Conservation (phyloP, 2,797 vertebrate species). For the Hypotaenidia philippensis region DNA sequence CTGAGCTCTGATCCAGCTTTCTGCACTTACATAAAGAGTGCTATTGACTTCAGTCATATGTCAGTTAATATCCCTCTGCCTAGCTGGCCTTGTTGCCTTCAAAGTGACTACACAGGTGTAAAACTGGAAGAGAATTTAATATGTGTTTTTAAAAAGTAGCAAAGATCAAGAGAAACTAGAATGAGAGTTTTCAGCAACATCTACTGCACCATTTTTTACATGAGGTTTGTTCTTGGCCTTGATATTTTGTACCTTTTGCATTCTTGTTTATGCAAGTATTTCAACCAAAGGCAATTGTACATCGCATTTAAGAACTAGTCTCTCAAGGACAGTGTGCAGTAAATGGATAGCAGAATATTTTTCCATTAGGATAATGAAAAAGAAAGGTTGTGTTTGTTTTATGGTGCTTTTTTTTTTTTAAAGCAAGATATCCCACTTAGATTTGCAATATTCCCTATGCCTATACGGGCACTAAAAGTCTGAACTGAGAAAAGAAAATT, state of each 20-base stretch:
- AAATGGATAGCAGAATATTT: background rate
- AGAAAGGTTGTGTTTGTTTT: background rate
- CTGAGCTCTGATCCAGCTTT: background rate
- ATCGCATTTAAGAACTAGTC: background rate
- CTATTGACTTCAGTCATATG: background rate
- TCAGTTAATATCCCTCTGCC: background rate
- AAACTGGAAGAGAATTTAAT: background rate
- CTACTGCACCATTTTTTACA: background rate
- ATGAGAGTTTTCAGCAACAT: background rate
- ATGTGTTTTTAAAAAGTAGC: background rate
- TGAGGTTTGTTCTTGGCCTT: background rate
- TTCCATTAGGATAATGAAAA: slow-evolving; percentile 11
- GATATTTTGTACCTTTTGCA: background rate
- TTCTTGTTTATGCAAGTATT: background rate
- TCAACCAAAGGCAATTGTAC: background rate
- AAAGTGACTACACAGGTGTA: background rate
- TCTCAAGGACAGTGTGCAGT: background rate
- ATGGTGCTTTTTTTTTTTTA: background rate
- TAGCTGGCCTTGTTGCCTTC: background rate
- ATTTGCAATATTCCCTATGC: background rate
- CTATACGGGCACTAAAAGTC: background rate
- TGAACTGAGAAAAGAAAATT: slow-evolving; percentile 48
- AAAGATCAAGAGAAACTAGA: background rate
- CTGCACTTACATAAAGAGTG: accelerated
- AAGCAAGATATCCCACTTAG: background rate